Conservation (phyloP, 2,797 vertebrate species). For the Melanotaenia trifasciata region DNA sequence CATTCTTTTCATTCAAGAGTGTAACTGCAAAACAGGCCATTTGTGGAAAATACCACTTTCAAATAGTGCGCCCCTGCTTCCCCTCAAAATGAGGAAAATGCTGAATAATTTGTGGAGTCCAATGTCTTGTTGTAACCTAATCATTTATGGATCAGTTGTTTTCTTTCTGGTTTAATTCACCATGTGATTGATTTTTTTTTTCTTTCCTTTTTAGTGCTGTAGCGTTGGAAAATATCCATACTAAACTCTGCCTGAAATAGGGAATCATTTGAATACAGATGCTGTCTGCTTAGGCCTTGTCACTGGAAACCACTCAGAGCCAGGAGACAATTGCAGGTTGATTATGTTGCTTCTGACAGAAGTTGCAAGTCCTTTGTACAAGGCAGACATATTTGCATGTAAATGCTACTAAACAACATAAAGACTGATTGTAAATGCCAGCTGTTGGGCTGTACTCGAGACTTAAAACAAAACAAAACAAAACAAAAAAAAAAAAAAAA, state of each 20-base stretch:
- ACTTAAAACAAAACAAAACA: conserved; percentile 64
- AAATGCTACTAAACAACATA: conserved; percentile 84
- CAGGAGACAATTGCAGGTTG: conserved; percentile 87
- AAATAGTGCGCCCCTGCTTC: conserved; percentile 59
- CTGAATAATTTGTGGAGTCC: conserved; percentile 81
- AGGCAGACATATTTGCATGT: conserved; percentile 85
- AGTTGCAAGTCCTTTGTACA: conserved; percentile 82
- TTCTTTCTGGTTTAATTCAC: conserved; percentile 90
- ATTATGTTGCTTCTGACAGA: conserved; percentile 85
- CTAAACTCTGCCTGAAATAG: conserved; percentile 81
- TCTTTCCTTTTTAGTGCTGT: conserved; percentile 74
- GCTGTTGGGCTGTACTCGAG: conserved; percentile 70
- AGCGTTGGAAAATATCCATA: conserved; percentile 83
- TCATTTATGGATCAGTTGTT: conserved; percentile 90
- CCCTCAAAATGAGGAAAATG: conserved; percentile 76
- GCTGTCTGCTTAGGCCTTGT: conserved; percentile 76
- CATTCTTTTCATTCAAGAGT: conserved; percentile 47
- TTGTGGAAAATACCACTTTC: conserved; percentile 72
- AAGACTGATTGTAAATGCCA: conserved; percentile 83
- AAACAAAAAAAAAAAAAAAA: conserved; percentile 72
- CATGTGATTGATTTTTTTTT: conserved; percentile 86
- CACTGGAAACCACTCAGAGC: conserved; percentile 80
- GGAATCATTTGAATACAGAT: conserved; percentile 84
- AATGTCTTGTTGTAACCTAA: conserved; percentile 84
- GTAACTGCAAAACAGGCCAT: conserved; percentile 73